A percentile compares a stretch with the other conserved stretches of the same genome.
These are phyloP conservation scores for Polyergus mexicanus DNA, from an alignment of 1,140 invertebrate species.

Conservation along the genomic window DNA sequence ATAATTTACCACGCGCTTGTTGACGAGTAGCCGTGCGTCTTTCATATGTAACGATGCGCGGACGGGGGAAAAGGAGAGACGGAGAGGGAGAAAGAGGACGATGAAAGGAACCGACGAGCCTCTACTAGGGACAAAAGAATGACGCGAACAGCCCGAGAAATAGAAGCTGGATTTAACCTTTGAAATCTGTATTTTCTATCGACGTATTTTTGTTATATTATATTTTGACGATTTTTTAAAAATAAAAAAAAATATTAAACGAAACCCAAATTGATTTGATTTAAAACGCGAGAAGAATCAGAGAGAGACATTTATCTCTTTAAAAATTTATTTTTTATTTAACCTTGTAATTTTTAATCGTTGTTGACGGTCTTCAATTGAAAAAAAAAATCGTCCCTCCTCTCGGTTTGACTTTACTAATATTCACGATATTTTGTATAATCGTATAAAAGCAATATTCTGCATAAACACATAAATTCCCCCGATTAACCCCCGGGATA, in stretches of 20 bases:
- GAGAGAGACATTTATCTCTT: neutral
- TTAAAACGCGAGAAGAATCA: neutral
- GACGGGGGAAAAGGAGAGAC: constrained; percentile 12
- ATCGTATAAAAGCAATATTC: constrained; percentile 44
- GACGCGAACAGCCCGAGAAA: neutral
- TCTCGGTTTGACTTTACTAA: constrained; percentile 1
- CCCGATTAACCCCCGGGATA: constrained; percentile 14
- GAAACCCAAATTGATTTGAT: neutral
- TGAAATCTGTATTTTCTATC: constrained; percentile 21
- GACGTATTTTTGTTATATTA: neutral
- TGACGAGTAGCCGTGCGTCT: constrained; percentile 55
- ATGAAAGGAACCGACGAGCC: constrained; percentile 35
- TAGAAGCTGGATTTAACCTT: neutral
- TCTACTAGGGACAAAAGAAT: neutral
- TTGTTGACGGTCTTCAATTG: neutral
- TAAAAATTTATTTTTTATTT: constrained; percentile 3
- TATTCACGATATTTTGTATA: constrained; percentile 31
- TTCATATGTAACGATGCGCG: constrained; percentile 33
- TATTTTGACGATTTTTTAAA: neutral
- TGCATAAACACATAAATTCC: constrained; percentile 57
- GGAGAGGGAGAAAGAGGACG: neutral
- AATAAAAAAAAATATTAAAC: neutral
- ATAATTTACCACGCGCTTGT: constrained; percentile 44
- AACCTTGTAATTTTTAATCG: neutral
- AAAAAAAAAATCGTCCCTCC: neutral